These are phyloP conservation scores for Nemapogon koenigi DNA, from an alignment of 2,888 invertebrate genomes.

Conservation along the genomic window DNA sequence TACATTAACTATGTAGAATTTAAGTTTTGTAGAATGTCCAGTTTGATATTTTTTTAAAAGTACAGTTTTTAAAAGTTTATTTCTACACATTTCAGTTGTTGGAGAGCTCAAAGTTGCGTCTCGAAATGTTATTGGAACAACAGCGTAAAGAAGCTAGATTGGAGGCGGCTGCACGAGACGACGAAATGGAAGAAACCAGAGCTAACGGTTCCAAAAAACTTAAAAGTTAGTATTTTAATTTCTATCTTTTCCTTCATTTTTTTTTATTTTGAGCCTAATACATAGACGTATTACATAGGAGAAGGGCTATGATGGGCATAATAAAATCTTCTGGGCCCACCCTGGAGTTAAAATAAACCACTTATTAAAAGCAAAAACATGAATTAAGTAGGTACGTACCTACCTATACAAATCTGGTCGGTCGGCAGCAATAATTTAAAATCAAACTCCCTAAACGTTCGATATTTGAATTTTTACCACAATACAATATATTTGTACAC, in stretches of 20 bases:
- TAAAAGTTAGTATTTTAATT: conserved; percentile 63
- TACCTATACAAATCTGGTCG: background rate
- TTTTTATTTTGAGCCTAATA: too few relatives aligned
- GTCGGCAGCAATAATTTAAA: background rate
- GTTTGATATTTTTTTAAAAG: background rate
- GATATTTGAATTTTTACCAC: background rate
- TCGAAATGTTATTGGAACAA: conserved; percentile 94
- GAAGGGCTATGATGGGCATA: too few relatives aligned
- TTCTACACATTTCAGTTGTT: conserved; percentile 72
- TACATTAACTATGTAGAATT: conserved; percentile 16
- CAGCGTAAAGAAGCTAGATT: conserved; percentile 89
- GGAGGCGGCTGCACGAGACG: conserved; percentile 89
- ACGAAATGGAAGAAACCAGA: conserved; percentile 91
- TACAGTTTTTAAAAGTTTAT: too few relatives aligned
- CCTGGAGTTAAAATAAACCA: background rate
- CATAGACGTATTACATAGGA: background rate
- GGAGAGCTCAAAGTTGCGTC: conserved; percentile 89
- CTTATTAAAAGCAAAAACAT: background rate
- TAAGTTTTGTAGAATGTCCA: background rate
- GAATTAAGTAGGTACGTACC: background rate
- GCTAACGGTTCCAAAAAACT: conserved; percentile 92
- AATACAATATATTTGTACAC: background rate
- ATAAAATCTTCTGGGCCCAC: too few relatives aligned
- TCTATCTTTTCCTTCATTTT: too few relatives aligned
- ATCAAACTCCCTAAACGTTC: background rate